Percentiles rank a stretch among this genome's conserved stretches.
Conservation (phyloP, 2,888 invertebrate genomes). For the Rapana venosa region DNA sequence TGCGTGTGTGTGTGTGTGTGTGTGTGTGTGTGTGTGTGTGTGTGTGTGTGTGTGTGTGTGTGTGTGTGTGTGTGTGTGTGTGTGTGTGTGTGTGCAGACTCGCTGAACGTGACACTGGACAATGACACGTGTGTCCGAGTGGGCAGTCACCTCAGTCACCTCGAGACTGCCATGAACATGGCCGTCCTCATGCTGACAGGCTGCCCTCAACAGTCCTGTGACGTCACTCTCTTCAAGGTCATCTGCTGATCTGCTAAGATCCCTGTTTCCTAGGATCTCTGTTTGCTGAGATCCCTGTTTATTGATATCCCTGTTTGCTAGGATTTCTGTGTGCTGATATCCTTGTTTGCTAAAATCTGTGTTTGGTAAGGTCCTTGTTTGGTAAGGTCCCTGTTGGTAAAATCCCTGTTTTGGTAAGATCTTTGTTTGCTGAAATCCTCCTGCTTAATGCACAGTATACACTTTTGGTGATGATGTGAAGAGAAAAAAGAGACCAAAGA, state of each 20-base stretch:
- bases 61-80: constrained; percentile 4
- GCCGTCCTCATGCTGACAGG: constrained; percentile 36
- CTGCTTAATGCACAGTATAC: no score
- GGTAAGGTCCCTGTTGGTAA: no score
- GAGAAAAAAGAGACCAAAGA: no score
- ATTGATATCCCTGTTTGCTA: no score
- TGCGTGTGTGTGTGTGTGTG: neutral
- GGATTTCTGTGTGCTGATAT: no score
- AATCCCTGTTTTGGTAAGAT: no score
- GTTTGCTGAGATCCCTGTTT: no score
- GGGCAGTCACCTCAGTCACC: neutral
- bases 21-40: constrained; percentile 5
- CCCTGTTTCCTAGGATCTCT: no score
- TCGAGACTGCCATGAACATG: constrained; percentile 26
- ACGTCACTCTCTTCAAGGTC: constrained; percentile 29
- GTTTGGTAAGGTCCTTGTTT: no score
- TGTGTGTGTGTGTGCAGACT: constrained; percentile 34
- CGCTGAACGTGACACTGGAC: constrained; percentile 36
- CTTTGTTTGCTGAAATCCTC: no score
- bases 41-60: constrained; percentile 14
- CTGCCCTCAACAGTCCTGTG: constrained; percentile 20
- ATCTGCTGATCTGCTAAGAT: neutral
- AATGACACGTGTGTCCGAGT: neutral
- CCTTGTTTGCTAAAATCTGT: no score
- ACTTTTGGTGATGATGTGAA: no score